Percentiles rank a stretch among this genome's conserved stretches.
Evolutionary conservation across 2,113 vertebrate species (phyloP).

Genomic region (Tricholaema leucomelas): DNA sequence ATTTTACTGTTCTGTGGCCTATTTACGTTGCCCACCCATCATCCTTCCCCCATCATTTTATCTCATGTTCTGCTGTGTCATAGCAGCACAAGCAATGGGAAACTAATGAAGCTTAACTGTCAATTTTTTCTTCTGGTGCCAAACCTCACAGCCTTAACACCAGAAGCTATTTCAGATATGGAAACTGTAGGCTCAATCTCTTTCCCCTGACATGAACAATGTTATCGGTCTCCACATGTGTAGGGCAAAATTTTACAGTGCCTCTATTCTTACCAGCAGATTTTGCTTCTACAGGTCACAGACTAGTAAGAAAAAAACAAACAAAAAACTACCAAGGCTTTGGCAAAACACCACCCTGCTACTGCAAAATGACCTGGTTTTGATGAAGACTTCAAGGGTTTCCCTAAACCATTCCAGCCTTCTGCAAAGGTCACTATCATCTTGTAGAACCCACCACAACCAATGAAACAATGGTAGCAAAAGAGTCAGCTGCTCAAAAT

Average conservation of each 20-base stretch:
- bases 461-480: accelerated
- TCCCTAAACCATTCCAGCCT: not conserved
- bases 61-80: not conserved
- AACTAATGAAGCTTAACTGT: not conserved
- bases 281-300: not conserved
- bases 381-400: not conserved
- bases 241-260: not conserved
- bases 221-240: not conserved
- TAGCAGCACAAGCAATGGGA: not conserved
- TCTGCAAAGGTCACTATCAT: not conserved
- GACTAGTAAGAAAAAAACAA: not conserved
- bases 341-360: not conserved
- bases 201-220: not conserved
- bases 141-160: not conserved
- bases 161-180: not conserved
- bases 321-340: not conserved
- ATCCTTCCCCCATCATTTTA: not conserved
- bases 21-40: not conserved
- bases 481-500: not conserved
- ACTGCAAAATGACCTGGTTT: not conserved
- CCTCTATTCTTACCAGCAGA: not conserved
- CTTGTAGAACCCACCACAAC: not conserved
- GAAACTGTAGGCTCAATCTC: not conserved
- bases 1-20: not conserved
- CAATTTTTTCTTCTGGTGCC: not conserved